Percentiles rank a stretch among this genome's conserved stretches.
Evolutionary conservation across 1,140 invertebrate genomes (phyloP).

Genomic region (Bombus affinis): DNA sequence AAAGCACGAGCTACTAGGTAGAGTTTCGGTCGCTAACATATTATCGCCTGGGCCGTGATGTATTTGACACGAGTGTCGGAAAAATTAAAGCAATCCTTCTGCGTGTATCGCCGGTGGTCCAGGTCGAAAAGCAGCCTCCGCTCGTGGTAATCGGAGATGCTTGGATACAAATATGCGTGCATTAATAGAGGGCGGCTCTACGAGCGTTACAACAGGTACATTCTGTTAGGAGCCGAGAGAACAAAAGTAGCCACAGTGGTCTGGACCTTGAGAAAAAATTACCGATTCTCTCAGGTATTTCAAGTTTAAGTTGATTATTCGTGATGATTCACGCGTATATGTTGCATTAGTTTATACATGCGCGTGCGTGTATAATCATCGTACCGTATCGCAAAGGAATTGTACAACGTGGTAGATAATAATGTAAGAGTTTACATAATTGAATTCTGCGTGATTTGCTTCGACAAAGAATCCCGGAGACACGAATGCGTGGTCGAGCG

Average conservation of each 20-base stretch:
- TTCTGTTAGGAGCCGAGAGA: constrained; percentile 24
- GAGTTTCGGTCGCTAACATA: constrained; percentile 70
- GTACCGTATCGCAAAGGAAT: too few relatives aligned
- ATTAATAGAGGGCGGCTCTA: constrained; percentile 77
- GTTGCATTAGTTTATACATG: neutral
- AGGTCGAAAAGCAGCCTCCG: constrained; percentile 61
- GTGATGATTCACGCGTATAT: too few relatives aligned
- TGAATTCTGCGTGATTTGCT: neutral
- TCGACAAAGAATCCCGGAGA: neutral
- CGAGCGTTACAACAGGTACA: constrained; percentile 42
- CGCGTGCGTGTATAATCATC: too few relatives aligned
- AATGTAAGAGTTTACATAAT: neutral
- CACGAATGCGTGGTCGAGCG: neutral
- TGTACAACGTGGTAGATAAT: neutral
- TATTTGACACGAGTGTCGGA: constrained; percentile 78
- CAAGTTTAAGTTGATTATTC: too few relatives aligned
- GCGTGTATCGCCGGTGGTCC: constrained; percentile 75
- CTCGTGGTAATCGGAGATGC: constrained; percentile 79
- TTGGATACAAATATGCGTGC: constrained; percentile 79
- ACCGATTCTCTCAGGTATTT: too few relatives aligned
- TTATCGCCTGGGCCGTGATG: constrained; percentile 75
- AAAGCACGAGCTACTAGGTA: neutral
- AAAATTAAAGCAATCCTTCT: constrained; percentile 81
- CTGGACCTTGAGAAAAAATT: neutral
- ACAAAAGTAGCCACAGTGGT: constrained; percentile 4